Base-by-base conservation (phyloP, 2,888 invertebrate genomes). In the Rhagonycha lutea region DNA sequence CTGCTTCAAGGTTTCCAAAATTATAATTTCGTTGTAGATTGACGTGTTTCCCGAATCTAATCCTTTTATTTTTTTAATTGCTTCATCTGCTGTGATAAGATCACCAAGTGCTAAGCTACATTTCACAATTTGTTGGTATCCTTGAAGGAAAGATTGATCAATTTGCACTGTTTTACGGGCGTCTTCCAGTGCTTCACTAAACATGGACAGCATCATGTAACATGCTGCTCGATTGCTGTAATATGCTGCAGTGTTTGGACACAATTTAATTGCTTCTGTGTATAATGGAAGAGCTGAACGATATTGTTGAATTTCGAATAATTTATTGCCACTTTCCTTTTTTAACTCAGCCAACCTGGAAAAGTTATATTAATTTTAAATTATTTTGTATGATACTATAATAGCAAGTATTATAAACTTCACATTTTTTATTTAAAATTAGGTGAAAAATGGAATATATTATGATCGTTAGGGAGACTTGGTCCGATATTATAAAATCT, bases 161-260 rank as follows among this genome's bases (percentile, higher is more conserved):
- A 98, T 84, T 72, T 91, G 89, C 23, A 96, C 91, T 68, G 96
- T 92, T 86, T 91, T 93, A 80, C 95, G 92, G n/a, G 97, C 95
- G 89, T 98, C 98, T 76, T 92, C 92, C 61, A 97, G 86, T 14
- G 97, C 98, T 81, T 94, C 93, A 80, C 91, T 92, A 86, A 94
- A 96, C 32, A 84, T 83, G 79, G 92, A 92, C 76, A 98, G 86
- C 98, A 98, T 98, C 92, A 98, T 96, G 86, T 94, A 94, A 86
- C 98, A 97, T 67, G 98, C 98, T 63, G 98, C 92, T 83, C 98
- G 91, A 88, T 98, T 98, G 77, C 96, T 95, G 88, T 98, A 98
- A 85, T 95, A 97, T 2, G 95, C 91, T 70, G 97, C 93, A 86
- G 92, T 92, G 47, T 94, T 92, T 11, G 98, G 97, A 86, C 95